Evolutionary conservation across 1,140 invertebrate genomes (phyloP).

Genomic region (Cotesia vestalis): DNA sequence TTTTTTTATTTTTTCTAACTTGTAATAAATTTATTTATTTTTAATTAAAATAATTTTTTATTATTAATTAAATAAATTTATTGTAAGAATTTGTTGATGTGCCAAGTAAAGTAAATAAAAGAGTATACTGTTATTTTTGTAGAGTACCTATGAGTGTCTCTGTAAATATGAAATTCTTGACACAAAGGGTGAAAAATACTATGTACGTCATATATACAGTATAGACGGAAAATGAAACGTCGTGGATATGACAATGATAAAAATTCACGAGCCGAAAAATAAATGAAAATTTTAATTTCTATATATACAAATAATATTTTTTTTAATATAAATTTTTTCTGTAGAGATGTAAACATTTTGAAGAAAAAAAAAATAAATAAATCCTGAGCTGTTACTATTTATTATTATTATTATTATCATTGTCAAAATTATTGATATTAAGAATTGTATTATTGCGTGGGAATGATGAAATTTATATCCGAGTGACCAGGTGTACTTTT

Average conservation of each 20-base stretch:
- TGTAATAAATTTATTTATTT: no score
- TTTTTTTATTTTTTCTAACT: no score
- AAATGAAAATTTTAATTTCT: not conserved
- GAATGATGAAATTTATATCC: constrained; percentile 24
- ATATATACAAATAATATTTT: no score
- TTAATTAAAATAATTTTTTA: no score
- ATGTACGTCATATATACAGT: constrained; percentile 11
- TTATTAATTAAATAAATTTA: no score
- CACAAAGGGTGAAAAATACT: constrained; percentile 27
- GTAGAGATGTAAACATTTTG: no score
- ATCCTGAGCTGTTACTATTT: no score
- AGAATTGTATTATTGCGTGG: constrained; percentile 19
- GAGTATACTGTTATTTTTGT: constrained; percentile 20
- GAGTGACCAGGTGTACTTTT: constrained; percentile 29
- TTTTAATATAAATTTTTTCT: no score
- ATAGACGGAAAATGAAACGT: constrained; percentile 8
- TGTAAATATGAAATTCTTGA: constrained; percentile 35
- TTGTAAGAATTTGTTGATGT: no score
- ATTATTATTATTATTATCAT: no score
- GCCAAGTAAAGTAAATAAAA: not conserved
- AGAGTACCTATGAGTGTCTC: constrained; percentile 11
- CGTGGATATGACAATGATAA: constrained; percentile 28
- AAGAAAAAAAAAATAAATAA: no score
- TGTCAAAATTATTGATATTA: not conserved
- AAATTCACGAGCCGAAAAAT: constrained; percentile 28